Evolutionary conservation across 2,888 invertebrate species (phyloP).

Genomic region (Melieria crassipennis): DNA sequence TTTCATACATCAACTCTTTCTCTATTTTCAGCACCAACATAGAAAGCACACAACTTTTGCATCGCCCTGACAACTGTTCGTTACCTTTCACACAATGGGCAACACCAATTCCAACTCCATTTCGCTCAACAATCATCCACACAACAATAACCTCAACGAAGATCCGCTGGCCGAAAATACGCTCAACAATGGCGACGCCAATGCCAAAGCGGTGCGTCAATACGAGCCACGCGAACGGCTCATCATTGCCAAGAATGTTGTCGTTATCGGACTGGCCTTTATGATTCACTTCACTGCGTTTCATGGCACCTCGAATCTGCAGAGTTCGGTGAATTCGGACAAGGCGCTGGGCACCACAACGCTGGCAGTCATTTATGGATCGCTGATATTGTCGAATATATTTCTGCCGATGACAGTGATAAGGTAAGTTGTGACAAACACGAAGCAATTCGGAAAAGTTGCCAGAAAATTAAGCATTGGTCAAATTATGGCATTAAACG

Average conservation of each 20-base stretch:
- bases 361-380: constrained; percentile 85
- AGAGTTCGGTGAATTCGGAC: constrained; percentile 86
- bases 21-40: no score
- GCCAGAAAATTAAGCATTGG: no score
- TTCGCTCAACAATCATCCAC: constrained; percentile 10
- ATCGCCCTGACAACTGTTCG: no score
- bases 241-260: constrained; percentile 84
- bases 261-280: constrained; percentile 87
- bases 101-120: background rate
- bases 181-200: background rate
- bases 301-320: constrained; percentile 83
- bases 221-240: constrained; percentile 74
- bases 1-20: no score
- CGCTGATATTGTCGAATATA: constrained; percentile 88
- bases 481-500: no score
- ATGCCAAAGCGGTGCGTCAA: constrained; percentile 37
- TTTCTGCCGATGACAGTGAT: constrained; percentile 87
- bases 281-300: constrained; percentile 94
- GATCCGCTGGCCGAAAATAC: background rate
- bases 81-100: background rate
- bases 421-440: constrained; percentile 69
- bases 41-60: no score
- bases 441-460: no score
- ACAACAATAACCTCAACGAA: background rate
- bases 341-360: constrained; percentile 86